Evolutionary conservation across 2,797 vertebrate species (phyloP).

Genomic region (Morus bassanus): DNA sequence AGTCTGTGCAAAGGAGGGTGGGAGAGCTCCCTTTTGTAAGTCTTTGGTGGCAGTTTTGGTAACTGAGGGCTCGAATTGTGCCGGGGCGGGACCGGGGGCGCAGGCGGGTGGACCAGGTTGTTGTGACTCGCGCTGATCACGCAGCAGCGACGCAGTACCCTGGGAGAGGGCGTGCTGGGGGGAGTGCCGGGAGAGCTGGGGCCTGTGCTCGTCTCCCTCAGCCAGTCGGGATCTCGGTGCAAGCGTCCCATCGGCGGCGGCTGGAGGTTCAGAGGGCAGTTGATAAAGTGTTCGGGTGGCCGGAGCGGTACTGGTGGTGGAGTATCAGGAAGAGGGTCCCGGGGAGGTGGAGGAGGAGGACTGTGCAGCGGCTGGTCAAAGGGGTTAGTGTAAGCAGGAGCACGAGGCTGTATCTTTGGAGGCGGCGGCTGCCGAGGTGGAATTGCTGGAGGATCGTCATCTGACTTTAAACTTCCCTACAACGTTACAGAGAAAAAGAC

Average conservation of each 20-base stretch:
- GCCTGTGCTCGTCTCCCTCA: conserved; percentile 72
- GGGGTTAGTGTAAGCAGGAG: conserved; percentile 74
- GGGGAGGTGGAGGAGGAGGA: conserved; percentile 87
- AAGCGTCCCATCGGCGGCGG: conserved; percentile 87
- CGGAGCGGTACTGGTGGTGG: conserved; percentile 89
- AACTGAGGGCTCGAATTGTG: conserved; percentile 90
- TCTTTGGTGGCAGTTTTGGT: conserved; percentile 98
- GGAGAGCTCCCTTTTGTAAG: conserved; percentile 94
- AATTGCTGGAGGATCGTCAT: conserved; percentile 91
- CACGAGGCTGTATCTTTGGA: conserved; percentile 86
- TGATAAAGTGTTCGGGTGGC: conserved; percentile 95
- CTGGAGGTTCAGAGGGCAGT: conserved; percentile 88
- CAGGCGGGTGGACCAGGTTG: conserved; percentile 77
- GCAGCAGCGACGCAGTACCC: conserved; percentile 83
- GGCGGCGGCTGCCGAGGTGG: conserved; percentile 90
- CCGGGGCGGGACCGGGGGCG: conserved; percentile 90
- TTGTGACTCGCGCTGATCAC: conserved; percentile 82
- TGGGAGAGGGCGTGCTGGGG: conserved; percentile 88
- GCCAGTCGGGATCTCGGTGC: conserved; percentile 81
- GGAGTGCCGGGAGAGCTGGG: conserved; percentile 80
- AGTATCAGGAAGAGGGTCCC: conserved; percentile 87
- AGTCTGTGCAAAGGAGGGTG: conserved; percentile 86
- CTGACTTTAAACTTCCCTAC: conserved; percentile 78
- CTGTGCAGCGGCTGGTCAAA: conserved; percentile 86
- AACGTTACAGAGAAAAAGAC: background rate